Base-by-base conservation (phyloP, 2,113 vertebrate species). In the Vulpes vulpes region DNA sequence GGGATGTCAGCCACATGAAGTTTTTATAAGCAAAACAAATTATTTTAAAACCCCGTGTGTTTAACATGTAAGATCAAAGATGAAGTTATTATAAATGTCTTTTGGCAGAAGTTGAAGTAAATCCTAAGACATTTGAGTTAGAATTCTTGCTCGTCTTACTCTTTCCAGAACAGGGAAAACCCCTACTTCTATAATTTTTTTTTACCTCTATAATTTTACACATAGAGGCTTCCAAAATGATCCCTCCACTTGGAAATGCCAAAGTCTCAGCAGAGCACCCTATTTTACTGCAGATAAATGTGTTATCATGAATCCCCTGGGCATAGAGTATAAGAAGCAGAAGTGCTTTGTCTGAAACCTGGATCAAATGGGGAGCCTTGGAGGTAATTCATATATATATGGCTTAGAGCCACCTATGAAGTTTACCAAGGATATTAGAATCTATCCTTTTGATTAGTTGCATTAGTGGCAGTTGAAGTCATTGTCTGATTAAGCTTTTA, bases 161-260 rank as follows among this genome's bases (percentile, higher is more conserved):
- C 53, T 62, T 22, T 76, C 20, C 51, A 51, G 76, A 82, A 82
- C 12, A 57, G 65, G 23, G 49, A n/a, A 65, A 23, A 74, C 11
- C 19, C 35, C 23, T 12, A 27, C 30, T 35, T 76, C 35, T 76
- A 30, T n/a, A 35, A 76, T 71, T 71, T 80, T 92, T 92, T 43
- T 43, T 43, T 12, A 27, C 23, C 23, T 76, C 35, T 76, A 30
- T n/a, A 35, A 76, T 71, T 71, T 80, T 92, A 32, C 12, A 71
- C 38, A 16, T 32, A 67, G 30, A 89, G 30, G 59, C 51, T 96
- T 93, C 90, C 49, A 51, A 35, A 96, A 82, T 87, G 25, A 88
- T 81, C 35, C 51, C 5, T 62, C 16, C 67, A 3, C 55, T 32
- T 38, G 38, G 35, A 53, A 35, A 62, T 62, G 23, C 17, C 32